Evolutionary conservation across 1,140 invertebrate species (phyloP).

Genomic region (Drosophila novamexicana): DNA sequence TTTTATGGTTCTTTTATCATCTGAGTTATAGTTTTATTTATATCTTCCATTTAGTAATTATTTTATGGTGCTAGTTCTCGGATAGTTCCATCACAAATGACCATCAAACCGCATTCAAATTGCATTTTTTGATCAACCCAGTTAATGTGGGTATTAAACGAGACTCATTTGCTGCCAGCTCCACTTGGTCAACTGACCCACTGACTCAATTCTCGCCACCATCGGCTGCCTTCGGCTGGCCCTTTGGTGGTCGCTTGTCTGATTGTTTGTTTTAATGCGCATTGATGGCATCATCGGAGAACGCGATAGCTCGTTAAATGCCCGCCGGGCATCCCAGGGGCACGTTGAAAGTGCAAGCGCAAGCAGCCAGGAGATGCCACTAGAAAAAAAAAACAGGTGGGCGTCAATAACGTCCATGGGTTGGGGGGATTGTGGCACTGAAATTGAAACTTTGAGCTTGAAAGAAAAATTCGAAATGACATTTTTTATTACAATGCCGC

Average conservation of each 20-base stretch:
- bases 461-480: slow-evolving; percentile 44
- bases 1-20: too few species aligned
- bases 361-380: slow-evolving; percentile 2
- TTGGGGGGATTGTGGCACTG: slow-evolving; percentile 28
- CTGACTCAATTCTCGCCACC: slow-evolving; percentile 8
- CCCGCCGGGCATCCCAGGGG: slow-evolving; percentile 1
- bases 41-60: too few species aligned
- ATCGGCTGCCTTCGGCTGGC: not conserved
- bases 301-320: slow-evolving; percentile 33
- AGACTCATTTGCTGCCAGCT: slow-evolving; percentile 29
- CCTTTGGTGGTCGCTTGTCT: not conserved
- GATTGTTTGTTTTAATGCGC: slow-evolving; percentile 50
- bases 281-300: slow-evolving; percentile 64
- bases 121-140: slow-evolving; percentile 9
- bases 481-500: slow-evolving; percentile 44
- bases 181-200: slow-evolving; percentile 34
- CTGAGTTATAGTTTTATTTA: too few species aligned
- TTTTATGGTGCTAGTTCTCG: too few species aligned
- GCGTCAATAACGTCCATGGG: slow-evolving; percentile 11
- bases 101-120: slow-evolving; percentile 11
- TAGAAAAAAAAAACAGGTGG: slow-evolving; percentile 28
- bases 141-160: slow-evolving; percentile 29
- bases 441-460: slow-evolving; percentile 59
- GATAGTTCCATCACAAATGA: not conserved
- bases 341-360: slow-evolving; percentile 38